Percentiles rank a stretch among this genome's conserved stretches.
These are phyloP conservation scores for Kryptopterus vitreolus DNA, from an alignment of 2,797 vertebrate genomes.

Conservation along the genomic window DNA sequence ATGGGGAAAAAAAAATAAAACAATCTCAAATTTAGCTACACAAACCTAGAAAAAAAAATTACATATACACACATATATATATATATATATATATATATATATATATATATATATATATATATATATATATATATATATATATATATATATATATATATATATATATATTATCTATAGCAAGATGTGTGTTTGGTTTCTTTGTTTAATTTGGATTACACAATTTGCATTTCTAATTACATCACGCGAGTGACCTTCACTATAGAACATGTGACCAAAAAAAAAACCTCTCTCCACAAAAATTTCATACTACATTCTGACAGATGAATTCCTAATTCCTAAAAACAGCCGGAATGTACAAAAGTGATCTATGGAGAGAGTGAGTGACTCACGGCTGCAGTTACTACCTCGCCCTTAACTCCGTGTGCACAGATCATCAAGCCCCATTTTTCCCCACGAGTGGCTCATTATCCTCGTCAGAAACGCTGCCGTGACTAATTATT, in stretches of 20 bases:
- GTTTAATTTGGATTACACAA: background rate
- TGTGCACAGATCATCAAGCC: background rate
- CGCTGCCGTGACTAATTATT: background rate
- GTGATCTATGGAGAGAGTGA: background rate
- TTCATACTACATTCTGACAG: background rate
- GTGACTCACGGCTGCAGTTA: background rate
- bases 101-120: too few relatives aligned
- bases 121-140: too few relatives aligned
- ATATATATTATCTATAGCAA: too few relatives aligned
- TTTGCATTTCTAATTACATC: background rate
- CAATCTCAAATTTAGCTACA: too few relatives aligned
- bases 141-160: too few relatives aligned
- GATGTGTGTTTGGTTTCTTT: background rate
- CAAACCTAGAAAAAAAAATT: too few relatives aligned
- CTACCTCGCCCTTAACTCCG: background rate
- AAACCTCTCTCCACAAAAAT: background rate
- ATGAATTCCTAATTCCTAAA: background rate
- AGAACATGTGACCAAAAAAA: too few relatives aligned
- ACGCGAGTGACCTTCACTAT: background rate
- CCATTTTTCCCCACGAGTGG: background rate
- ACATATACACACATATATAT: too few relatives aligned
- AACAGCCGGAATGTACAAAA: background rate
- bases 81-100: too few relatives aligned
- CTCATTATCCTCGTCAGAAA: slow-evolving; percentile 7
- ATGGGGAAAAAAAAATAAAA: too few relatives aligned